Evolutionary conservation across 2,797 vertebrate species (phyloP).

Genomic region (Coregonus ussuriensis): DNA sequence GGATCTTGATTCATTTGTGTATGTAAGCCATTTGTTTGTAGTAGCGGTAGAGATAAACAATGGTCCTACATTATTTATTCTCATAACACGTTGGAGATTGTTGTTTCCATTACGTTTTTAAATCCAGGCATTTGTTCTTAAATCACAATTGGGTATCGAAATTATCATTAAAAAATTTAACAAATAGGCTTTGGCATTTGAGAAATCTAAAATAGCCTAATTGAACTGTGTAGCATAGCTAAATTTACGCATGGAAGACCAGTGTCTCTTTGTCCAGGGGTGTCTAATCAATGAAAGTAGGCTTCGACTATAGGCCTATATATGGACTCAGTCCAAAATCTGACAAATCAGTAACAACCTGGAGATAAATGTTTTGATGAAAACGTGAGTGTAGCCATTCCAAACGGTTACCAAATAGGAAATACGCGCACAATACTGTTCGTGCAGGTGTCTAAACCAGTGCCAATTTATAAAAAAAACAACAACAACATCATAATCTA

Average conservation of each 20-base stretch:
- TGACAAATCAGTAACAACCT: neutral
- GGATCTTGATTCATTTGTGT: conserved; percentile 10
- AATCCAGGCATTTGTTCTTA: neutral
- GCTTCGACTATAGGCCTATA: neutral
- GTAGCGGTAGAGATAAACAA: neutral
- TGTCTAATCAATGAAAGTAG: neutral
- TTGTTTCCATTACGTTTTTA: neutral
- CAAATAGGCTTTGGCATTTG: neutral
- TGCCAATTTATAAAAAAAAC: neutral
- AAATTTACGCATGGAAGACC: neutral
- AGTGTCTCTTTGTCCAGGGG: neutral
- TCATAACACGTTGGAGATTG: neutral
- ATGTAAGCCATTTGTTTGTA: conserved; percentile 6
- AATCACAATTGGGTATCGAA: neutral
- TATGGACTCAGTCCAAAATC: neutral
- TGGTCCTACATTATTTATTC: neutral
- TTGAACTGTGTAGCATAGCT: neutral
- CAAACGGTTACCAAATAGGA: neutral
- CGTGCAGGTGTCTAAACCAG: conserved; percentile 11
- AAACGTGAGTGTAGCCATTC: neutral
- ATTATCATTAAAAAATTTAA: neutral
- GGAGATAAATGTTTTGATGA: neutral
- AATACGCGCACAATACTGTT: neutral
- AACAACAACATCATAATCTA: neutral
- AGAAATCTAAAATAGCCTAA: neutral